Evolutionary conservation across 2,113 vertebrate species (phyloP).

Genomic region (Mesoclemmys tuberculata): DNA sequence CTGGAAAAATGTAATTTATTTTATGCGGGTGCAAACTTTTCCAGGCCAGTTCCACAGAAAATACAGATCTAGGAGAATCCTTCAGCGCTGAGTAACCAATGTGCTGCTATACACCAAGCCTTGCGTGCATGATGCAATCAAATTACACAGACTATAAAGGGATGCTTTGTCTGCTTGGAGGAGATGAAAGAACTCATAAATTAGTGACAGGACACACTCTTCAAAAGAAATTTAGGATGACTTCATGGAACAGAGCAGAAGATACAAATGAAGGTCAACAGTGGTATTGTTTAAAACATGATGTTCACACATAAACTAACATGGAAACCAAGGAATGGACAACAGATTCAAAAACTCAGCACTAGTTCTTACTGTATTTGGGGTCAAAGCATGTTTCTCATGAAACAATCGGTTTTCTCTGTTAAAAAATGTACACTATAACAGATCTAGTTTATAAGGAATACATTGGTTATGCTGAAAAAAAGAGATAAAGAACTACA

Average conservation of each 20-base stretch:
- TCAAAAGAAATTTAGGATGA: background rate
- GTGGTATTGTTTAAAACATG: no score
- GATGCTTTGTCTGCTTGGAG: background rate
- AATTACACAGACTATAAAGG: no score
- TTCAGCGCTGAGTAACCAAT: background rate
- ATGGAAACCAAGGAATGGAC: background rate
- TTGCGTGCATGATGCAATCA: background rate
- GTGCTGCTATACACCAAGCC: background rate
- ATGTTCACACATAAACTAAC: background rate
- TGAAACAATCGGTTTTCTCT: background rate
- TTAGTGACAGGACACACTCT: background rate
- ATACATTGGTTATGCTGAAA: background rate
- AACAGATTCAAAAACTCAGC: no score
- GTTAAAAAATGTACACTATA: background rate
- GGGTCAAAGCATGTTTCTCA: background rate
- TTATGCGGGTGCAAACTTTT: background rate
- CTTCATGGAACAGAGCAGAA: background rate
- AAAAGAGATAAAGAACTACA: fast-evolving
- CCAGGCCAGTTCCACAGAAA: background rate
- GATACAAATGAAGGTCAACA: background rate
- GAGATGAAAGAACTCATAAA: background rate
- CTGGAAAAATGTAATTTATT: background rate
- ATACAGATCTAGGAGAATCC: background rate
- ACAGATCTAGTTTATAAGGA: background rate
- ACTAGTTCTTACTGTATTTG: background rate